A percentile compares a stretch with the other conserved stretches of the same genome.
These are phyloP conservation scores for Lepus townsendii DNA, from an alignment of 2,797 vertebrate species.

Conservation along the genomic window DNA sequence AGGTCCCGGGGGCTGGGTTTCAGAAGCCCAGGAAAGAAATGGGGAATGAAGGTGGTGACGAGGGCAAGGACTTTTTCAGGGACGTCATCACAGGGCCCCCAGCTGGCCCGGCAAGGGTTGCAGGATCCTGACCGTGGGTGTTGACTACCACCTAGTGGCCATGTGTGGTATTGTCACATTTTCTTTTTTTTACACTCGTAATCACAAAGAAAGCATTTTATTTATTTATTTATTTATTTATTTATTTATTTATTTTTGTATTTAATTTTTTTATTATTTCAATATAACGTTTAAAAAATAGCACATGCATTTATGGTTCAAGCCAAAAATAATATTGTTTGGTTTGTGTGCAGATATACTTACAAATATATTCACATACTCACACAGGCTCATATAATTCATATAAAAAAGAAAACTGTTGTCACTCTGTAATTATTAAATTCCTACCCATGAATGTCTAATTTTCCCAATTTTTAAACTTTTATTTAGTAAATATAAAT, in stretches of 20 bases:
- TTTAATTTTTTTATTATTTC: background rate
- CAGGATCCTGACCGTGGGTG: background rate
- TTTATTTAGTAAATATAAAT: no score
- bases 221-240: background rate
- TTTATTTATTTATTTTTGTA: background rate
- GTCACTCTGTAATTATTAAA: background rate
- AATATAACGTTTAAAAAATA: conserved; percentile 20
- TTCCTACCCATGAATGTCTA: background rate
- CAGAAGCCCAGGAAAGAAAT: background rate
- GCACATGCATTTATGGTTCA: background rate
- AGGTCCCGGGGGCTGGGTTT: background rate
- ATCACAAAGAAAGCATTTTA: no score
- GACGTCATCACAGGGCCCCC: fast-evolving
- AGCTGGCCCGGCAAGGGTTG: background rate
- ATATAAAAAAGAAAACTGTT: conserved; percentile 43
- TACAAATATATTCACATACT: background rate
- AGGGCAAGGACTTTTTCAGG: background rate
- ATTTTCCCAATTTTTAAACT: conserved; percentile 47
- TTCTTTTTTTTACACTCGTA: background rate
- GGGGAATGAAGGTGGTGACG: background rate
- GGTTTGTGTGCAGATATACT: background rate
- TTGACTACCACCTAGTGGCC: conserved; percentile 64
- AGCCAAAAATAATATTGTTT: conserved; percentile 39
- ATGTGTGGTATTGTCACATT: background rate
- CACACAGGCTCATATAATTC: background rate